Base-by-base conservation (phyloP, 1,140 invertebrate species). In the Drosophila sp. region DNA sequence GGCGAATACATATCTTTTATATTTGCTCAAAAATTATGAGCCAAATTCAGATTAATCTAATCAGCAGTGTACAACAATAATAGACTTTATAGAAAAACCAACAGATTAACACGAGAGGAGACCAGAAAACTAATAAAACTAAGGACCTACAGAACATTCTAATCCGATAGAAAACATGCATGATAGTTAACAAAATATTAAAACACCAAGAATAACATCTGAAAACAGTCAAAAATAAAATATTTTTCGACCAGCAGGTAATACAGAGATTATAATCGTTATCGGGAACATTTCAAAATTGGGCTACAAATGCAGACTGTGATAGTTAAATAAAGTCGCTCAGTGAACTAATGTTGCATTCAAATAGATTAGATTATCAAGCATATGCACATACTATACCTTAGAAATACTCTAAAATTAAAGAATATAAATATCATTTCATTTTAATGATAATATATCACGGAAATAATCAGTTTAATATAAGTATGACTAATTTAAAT, bases 361-460 rank as follows among this genome's bases (percentile, higher is more conserved):
- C 11, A 3, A 5, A 7, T 13, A 50, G 46, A 56, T 41, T 8
- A 41, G 54, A 54, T 34, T 48, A 63, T 63, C n/a, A 29, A 25
- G 11, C 8, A 32, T 43, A 50, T 14, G 11, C 38, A 38, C 36
- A 38, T 38, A 38, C 4, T 38, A 38, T 38, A 38, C 4, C n/a
- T n/a, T 38, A 13, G 4, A 38, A 9, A 38, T 11, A 38, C 7
- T n/a, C n/a, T n/a, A n/a, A 13, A 29, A 5, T 29, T 29, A 29
- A 6, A 29, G 7, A 29, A 6, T 4, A 29, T 29, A 7, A 4
- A 29, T 5, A 29, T 29, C 0, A 29, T 6, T 29, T 29, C 6
- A 2, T 6, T 29, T 29, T 6, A 29, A 29, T 29, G 4, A 29
- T 4, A 6, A 29, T 29, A 29, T 29, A 29, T 29, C 4, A 21